Conservation (phyloP, 37 sponge, comb jelly and placozoan genomes). For the Haliclona indistincta region DNA sequence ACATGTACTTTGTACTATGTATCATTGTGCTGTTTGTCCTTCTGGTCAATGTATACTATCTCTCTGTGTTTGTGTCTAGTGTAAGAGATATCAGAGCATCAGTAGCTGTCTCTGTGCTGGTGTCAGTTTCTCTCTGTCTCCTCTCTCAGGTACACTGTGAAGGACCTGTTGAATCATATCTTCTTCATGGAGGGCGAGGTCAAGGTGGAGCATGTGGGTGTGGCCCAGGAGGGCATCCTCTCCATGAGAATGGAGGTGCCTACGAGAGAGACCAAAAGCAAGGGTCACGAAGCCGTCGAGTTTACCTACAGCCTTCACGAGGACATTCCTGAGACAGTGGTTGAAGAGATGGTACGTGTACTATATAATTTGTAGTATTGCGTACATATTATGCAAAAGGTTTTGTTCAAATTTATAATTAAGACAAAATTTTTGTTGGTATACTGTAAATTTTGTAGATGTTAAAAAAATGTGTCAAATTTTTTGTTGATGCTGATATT, state of each 20-base stretch:
- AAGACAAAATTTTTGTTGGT: background rate
- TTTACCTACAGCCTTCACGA: constrained; percentile 60
- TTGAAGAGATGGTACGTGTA: constrained; percentile 78
- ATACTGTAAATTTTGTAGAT: background rate
- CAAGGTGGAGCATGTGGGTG: constrained; percentile 63
- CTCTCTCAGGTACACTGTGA: constrained; percentile 68
- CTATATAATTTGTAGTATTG: background rate
- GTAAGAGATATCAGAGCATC: too few species aligned
- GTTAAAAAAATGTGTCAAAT: background rate
- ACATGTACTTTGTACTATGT: too few species aligned
- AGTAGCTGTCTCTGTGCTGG: background rate
- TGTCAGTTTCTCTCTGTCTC: background rate
- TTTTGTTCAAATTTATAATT: too few species aligned
- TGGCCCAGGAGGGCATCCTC: constrained; percentile 19
- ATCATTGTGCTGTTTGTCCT: background rate
- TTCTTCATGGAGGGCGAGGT: constrained; percentile 83
- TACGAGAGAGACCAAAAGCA: constrained; percentile 42
- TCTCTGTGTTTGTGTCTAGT: background rate
- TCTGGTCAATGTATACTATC: background rate
- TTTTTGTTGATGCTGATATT: background rate
- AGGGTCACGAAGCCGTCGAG: constrained; percentile 63
- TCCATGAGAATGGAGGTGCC: constrained; percentile 49
- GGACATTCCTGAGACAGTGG: constrained; percentile 74
- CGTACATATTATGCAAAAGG: background rate
- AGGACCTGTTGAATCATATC: constrained; percentile 73